Evolutionary conservation across 2,113 vertebrate genomes (phyloP), one percentile per base, ranked within the genome.

Genomic region (Toxotes chatareus): DNA sequence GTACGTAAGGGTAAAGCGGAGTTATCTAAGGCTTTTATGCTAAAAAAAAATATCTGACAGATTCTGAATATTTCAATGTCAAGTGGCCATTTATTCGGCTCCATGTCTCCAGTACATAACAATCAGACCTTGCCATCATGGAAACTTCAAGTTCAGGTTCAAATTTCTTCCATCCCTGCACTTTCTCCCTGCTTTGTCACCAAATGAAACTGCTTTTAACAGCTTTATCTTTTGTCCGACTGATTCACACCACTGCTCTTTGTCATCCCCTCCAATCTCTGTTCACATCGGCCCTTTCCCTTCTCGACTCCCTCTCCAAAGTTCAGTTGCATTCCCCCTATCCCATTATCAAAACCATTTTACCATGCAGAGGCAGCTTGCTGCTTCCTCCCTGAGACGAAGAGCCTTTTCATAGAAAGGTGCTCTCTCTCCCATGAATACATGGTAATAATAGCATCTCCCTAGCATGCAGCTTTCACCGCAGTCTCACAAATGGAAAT

Each of bases 401-500:
- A 34, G 38, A 72, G 61, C 49, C 75, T 46, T 87, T 85, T 90
- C 86, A 88, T 14, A 76, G 73, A 81, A 83, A 79, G 88, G 76
- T 86, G 79, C 79, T 81, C 38, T 62, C 69, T 79, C 32, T 61
- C 65, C 57, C 51, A 38, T 83, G 79, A 80, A 80, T 86, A 27
- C 32, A 56, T 23, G 36, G 78, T 86, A 89, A 88, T 89, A 91
- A 90, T 88, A 90, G 81, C 67, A 55, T 63, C 79, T n/a, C 57
- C 47, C 80, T 82, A 70, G 64, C 79, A 76, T 84, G 78, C 66
- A 42, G 87, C 89, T 73, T 77, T 77, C 42, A 62, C 31, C 66
- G 79, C 67, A 68, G 51, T 21, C 68, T 69, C 65, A 64, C 80
- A 90, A 89, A 92, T 90, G 79, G 79, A 90, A 85, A 84, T 85